phyloP scores from a whole-genome alignment of 2,888 invertebrate species.

The Gnatocerus cornutus region DNA sequence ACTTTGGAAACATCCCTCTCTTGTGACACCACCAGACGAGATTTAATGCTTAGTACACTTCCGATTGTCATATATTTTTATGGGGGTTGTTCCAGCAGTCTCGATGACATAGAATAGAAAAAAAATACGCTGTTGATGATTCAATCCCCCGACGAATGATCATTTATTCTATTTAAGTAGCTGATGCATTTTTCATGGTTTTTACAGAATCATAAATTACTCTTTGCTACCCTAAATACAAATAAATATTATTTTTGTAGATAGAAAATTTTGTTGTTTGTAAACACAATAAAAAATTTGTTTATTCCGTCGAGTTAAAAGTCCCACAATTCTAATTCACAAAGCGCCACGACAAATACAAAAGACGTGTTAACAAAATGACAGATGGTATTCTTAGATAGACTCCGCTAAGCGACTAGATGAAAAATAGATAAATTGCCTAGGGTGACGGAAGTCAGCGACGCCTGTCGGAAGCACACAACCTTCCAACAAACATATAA shows the following conservation, averaged over 20 bases:
- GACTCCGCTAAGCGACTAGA: conserved; percentile 60
- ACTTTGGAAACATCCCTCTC: conserved; percentile 15
- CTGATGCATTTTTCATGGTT: conserved; percentile 32
- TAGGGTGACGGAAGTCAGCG: conserved; percentile 55
- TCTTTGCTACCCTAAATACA: too few relatives aligned
- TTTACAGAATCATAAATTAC: conserved; percentile 32
- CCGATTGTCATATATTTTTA: conserved; percentile 47
- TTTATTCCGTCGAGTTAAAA: too few relatives aligned
- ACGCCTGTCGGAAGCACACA: conserved; percentile 54
- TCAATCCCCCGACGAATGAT: conserved; percentile 1
- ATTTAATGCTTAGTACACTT: conserved; percentile 46
- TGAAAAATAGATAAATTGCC: conserved; percentile 63
- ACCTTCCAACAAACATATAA: conserved; percentile 58
- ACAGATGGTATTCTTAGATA: conserved; percentile 58
- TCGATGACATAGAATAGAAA: conserved; percentile 41
- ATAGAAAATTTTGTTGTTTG: too few relatives aligned
- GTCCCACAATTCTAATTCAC: background rate
- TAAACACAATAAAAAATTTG: too few relatives aligned
- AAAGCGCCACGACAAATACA: conserved; percentile 18
- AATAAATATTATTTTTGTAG: too few relatives aligned
- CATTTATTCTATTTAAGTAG: conserved; percentile 37
- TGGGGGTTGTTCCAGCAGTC: conserved; percentile 26
- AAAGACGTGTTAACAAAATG: conserved; percentile 60
- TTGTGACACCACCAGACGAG: conserved; percentile 2
- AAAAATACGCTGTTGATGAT: conserved; percentile 31